Conservation (phyloP, 2,797 vertebrate species). For the Gambelia wislizenii region DNA sequence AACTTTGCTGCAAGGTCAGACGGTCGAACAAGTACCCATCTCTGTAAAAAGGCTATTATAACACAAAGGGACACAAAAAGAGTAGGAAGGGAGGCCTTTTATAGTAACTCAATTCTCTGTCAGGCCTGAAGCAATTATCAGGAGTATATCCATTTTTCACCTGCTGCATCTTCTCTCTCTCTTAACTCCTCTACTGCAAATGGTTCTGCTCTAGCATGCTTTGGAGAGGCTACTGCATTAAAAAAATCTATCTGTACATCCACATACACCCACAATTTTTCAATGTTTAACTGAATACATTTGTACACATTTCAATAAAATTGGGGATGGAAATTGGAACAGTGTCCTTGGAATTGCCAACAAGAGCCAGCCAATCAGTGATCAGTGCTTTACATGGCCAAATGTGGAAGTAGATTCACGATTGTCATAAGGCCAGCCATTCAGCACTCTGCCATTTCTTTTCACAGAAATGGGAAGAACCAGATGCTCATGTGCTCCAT, state of each 20-base stretch:
- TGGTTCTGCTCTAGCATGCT: rapidly evolving
- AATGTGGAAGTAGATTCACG: background rate
- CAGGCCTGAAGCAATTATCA: background rate
- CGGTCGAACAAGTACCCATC: background rate
- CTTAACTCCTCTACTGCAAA: background rate
- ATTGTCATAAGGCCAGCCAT: background rate
- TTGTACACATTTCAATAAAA: background rate
- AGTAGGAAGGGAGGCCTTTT: background rate
- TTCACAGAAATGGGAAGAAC: background rate
- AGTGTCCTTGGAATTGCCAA: background rate
- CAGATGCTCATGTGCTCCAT: background rate
- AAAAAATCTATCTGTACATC: background rate
- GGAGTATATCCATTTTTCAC: background rate
- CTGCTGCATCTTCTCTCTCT: background rate
- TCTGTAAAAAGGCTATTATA: background rate
- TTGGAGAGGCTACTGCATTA: background rate
- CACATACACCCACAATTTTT: background rate
- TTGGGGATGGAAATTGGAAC: background rate
- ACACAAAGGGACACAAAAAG: background rate
- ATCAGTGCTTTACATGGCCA: background rate
- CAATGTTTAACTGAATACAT: no score
- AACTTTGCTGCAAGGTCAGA: background rate
- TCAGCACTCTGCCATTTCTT: background rate
- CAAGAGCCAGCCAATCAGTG: background rate
- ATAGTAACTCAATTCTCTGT: background rate